Evolutionary conservation across 2,113 vertebrate species (phyloP).

Genomic region (Diphyllodes magnificus): DNA sequence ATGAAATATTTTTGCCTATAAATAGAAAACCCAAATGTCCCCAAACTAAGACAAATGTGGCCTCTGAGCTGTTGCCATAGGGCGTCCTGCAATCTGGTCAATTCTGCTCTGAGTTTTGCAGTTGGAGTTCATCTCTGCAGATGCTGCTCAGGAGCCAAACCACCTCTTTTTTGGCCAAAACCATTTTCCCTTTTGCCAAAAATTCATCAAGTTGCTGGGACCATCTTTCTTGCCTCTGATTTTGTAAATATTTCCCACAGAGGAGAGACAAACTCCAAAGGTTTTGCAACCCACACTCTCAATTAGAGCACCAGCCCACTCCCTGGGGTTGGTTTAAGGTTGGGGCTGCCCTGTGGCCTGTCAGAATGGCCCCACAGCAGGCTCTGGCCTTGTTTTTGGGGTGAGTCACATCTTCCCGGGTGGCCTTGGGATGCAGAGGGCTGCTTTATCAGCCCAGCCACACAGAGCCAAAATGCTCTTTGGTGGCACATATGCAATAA

Average conservation of each 20-base stretch:
- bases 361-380: neutral
- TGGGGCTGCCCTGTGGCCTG: fast-evolving
- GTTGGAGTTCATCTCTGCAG: neutral
- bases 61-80: neutral
- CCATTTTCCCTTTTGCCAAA: neutral
- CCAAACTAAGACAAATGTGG: neutral
- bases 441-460: neutral
- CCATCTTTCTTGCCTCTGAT: neutral
- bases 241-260: neutral
- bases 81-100: neutral
- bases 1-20: neutral
- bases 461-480: neutral
- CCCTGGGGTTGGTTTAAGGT: neutral
- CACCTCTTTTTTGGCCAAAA: neutral
- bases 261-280: neutral
- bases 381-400: neutral
- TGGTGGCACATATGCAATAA: fast-evolving
- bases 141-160: neutral
- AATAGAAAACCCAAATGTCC: neutral
- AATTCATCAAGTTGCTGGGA: neutral
- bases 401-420: neutral
- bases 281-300: neutral
- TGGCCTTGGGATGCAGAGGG: neutral
- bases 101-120: neutral
- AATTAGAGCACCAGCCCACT: fast-evolving